Evolutionary conservation across 2,888 invertebrate genomes (phyloP).

Genomic region (Sinopyrophorus schimmeli): DNA sequence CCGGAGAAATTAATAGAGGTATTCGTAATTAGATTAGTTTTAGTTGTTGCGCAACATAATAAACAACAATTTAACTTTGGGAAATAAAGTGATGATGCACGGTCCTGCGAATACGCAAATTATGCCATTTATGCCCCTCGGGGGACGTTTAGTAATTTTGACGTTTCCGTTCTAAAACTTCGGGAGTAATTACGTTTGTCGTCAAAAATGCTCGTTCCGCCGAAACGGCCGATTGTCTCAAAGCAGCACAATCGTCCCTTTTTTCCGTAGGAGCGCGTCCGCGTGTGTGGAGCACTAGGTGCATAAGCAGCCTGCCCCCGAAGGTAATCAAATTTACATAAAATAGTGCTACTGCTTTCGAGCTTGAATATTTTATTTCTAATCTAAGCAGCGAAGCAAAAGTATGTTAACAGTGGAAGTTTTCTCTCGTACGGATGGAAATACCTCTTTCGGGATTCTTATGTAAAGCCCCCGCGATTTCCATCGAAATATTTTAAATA

Average conservation of each 20-base stretch:
- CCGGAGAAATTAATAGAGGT: background rate
- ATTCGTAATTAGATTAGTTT: constrained; percentile 6
- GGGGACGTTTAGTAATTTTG: constrained; percentile 24
- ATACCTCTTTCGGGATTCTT: constrained; percentile 13
- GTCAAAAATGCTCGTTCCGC: too few species aligned
- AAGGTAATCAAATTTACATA: constrained; percentile 29
- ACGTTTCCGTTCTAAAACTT: constrained; percentile 15
- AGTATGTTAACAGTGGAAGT: constrained; percentile 11
- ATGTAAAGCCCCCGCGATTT: background rate
- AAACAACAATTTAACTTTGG: constrained; percentile 14
- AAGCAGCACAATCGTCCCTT: too few species aligned
- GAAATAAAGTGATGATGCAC: constrained; percentile 18
- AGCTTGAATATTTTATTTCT: constrained; percentile 23
- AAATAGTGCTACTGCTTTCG: constrained; percentile 18
- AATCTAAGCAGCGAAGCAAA: constrained; percentile 15
- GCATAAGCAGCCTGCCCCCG: too few species aligned
- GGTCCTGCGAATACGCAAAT: constrained; percentile 23
- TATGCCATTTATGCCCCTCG: constrained; percentile 26
- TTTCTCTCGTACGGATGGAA: constrained; percentile 8
- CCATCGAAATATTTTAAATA: constrained; percentile 6
- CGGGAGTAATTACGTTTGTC: too few species aligned
- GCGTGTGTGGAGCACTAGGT: too few species aligned
- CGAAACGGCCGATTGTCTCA: too few species aligned
- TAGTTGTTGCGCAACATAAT: constrained; percentile 1
- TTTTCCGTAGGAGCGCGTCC: too few species aligned